These are phyloP conservation scores for Oenanthe melanoleuca DNA, from an alignment of 2,113 vertebrate species.

Conservation along the genomic window DNA sequence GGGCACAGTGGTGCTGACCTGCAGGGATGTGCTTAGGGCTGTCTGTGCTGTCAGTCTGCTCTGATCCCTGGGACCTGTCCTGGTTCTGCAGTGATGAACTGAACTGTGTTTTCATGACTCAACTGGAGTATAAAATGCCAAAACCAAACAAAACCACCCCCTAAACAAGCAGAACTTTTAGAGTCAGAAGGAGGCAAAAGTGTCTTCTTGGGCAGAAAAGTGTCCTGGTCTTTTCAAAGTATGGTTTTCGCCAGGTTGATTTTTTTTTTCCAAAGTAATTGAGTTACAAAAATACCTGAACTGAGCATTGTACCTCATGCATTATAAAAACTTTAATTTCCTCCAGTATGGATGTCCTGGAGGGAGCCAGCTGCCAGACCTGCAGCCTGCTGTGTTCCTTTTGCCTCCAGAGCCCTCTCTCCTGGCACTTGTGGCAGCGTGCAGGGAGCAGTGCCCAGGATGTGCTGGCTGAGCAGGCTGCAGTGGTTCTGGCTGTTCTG, in stretches of 20 bases:
- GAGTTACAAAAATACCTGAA: not conserved
- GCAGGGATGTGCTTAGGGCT: not conserved
- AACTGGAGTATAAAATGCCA: not conserved
- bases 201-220: not conserved
- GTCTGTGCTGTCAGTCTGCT: not conserved
- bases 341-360: not conserved
- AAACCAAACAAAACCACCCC: not conserved
- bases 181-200: not conserved
- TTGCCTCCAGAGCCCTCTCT: not conserved
- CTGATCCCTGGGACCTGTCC: not conserved
- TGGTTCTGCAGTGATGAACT: not conserved
- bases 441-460: not conserved
- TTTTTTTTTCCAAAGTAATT: not conserved
- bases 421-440: accelerated
- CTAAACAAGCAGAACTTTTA: not conserved
- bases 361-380: not conserved
- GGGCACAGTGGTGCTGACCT: not conserved
- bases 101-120: not conserved
- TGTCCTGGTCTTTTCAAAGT: not conserved
- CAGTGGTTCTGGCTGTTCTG: accelerated
- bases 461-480: not conserved
- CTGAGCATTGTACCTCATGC: not conserved
- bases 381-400: not conserved
- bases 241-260: not conserved
- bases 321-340: slow-evolving; percentile 25